Conservation (phyloP, 2,888 invertebrate genomes). For the Ormyrus nitidulus region DNA sequence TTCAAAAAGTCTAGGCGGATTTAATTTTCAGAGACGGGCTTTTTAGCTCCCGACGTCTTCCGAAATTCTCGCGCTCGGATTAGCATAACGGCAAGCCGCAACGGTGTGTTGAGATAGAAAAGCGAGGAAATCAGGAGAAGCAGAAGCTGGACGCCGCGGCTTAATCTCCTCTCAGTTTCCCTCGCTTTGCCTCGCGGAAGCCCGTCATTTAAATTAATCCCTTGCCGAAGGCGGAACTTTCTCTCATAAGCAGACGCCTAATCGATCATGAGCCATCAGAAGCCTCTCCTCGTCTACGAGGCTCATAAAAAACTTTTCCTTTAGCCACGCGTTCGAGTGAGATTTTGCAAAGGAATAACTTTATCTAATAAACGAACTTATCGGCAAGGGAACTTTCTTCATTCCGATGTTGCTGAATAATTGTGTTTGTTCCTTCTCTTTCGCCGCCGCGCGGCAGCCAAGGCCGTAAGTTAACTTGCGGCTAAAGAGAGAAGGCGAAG, state of each 20-base stretch:
- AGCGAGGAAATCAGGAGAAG: slow-evolving; percentile 7
- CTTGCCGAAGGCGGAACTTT: slow-evolving; percentile 33
- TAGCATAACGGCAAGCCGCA: slow-evolving; percentile 28
- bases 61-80: slow-evolving; percentile 7
- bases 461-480: too few relatives aligned
- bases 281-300: slow-evolving; percentile 4
- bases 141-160: not conserved
- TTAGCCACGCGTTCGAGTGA: slow-evolving; percentile 14
- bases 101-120: not conserved
- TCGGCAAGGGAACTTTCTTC: slow-evolving; percentile 44
- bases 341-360: slow-evolving; percentile 49
- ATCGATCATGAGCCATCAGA: slow-evolving; percentile 54
- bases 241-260: slow-evolving; percentile 45
- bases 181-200: not conserved
- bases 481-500: not conserved
- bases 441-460: not conserved
- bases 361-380: slow-evolving; percentile 54
- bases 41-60: slow-evolving; percentile 14
- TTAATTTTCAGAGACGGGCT: not conserved
- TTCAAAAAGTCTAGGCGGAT: too few relatives aligned
- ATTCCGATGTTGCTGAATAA: slow-evolving; percentile 46
- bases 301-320: slow-evolving; percentile 50
- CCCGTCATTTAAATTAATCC: slow-evolving; percentile 50
- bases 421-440: slow-evolving; percentile 12
- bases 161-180: slow-evolving; percentile 35